Conservation (phyloP, 2,888 invertebrate genomes). For the Loripinus fragilis region DNA sequence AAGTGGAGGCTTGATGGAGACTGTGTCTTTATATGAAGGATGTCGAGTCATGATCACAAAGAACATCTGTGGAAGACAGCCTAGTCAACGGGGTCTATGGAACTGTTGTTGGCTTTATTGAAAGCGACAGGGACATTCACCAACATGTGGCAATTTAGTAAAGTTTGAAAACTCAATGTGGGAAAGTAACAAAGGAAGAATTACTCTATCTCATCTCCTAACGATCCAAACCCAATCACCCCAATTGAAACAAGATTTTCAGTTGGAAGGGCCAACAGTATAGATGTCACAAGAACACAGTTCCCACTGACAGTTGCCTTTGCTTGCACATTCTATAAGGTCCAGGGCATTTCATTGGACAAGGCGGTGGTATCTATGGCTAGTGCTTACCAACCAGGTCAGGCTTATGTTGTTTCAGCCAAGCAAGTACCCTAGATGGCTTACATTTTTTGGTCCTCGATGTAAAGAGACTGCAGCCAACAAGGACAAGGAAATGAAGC, state of each 20-base stretch:
- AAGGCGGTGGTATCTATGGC: not conserved
- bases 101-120: conserved; percentile 22
- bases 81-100: conserved; percentile 40
- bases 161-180: not conserved
- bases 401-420: not conserved
- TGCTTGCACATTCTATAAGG: not conserved
- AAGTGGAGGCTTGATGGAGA: not conserved
- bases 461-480: not conserved
- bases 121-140: not conserved
- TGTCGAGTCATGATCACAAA: conserved; percentile 40
- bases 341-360: not conserved
- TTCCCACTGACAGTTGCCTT: not conserved
- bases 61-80: conserved; percentile 48
- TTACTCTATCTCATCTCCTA: no score
- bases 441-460: not conserved
- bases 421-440: not conserved
- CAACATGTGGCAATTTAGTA: not conserved
- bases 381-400: not conserved
- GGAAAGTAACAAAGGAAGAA: not conserved
- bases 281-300: not conserved
- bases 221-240: not conserved
- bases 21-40: conserved; percentile 25
- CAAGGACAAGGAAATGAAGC: not conserved
- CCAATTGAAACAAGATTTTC: not conserved
- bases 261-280: not conserved